Evolutionary conservation across 2,113 vertebrate species (phyloP).

Genomic region (Triplophysa dalaica): DNA sequence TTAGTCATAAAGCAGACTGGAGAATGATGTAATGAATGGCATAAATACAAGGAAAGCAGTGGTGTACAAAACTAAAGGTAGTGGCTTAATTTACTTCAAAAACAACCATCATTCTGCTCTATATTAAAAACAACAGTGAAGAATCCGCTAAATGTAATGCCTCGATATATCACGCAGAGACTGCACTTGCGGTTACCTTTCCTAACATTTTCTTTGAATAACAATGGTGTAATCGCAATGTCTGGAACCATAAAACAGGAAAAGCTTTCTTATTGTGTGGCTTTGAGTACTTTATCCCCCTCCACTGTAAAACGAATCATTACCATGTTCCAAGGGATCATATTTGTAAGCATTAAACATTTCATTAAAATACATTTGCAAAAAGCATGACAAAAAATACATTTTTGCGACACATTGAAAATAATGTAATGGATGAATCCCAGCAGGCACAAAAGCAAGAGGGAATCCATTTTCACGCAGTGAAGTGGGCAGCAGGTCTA

Average conservation of each 20-base stretch:
- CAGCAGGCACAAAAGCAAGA: background rate
- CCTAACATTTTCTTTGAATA: background rate
- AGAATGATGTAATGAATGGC: background rate
- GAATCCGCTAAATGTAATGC: background rate
- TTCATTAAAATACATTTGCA: background rate
- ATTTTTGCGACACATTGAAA: constrained; percentile 1
- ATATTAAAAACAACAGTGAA: background rate
- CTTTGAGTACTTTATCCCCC: background rate
- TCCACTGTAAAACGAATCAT: background rate
- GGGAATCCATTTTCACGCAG: constrained; percentile 14
- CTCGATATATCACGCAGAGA: background rate
- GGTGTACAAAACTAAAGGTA: background rate
- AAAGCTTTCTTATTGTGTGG: background rate
- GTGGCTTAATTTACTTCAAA: background rate
- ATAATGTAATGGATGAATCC: constrained; percentile 1
- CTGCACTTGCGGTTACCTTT: background rate
- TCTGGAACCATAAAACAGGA: background rate
- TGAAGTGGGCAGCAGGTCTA: constrained; percentile 12
- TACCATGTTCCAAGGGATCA: background rate
- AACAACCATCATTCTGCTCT: background rate
- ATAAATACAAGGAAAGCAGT: background rate
- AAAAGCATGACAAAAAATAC: constrained; percentile 18
- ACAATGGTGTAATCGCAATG: background rate
- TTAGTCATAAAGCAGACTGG: background rate
- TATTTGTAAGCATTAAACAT: background rate